Percentiles rank a stretch among this genome's conserved stretches.
Conservation (phyloP, 2,888 invertebrate species). For the Epistrophe eligans region DNA sequence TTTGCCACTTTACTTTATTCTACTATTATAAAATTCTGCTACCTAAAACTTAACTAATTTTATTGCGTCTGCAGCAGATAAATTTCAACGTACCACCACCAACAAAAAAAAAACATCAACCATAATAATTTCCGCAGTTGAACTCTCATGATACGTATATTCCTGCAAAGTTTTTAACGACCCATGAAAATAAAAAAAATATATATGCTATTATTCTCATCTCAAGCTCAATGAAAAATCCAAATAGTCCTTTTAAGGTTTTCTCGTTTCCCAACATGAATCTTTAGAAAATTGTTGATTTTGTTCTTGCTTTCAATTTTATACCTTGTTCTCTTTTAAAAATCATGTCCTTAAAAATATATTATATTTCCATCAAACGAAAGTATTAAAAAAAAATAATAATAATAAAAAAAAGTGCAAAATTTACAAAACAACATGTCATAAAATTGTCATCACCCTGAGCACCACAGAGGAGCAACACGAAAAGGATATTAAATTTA, state of each 20-base stretch:
- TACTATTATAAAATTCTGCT: constrained; percentile 1
- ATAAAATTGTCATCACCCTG: constrained; percentile 64
- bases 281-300: neutral
- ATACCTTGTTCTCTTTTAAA: constrained; percentile 32
- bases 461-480: constrained; percentile 26
- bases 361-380: constrained; percentile 58
- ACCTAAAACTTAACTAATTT: constrained; percentile 30
- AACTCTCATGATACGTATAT: constrained; percentile 49
- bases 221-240: constrained; percentile 39
- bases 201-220: constrained; percentile 40
- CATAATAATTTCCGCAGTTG: constrained; percentile 43
- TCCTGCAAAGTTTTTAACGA: constrained; percentile 69
- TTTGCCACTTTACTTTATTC: constrained; percentile 6
- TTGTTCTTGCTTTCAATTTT: neutral
- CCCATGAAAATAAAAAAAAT: constrained; percentile 65
- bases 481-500: constrained; percentile 70
- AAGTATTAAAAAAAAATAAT: constrained; percentile 69
- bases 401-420: constrained; percentile 66
- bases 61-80: constrained; percentile 48
- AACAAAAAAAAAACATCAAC: constrained; percentile 1
- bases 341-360: constrained; percentile 42
- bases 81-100: constrained; percentile 9
- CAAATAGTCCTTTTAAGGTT: constrained; percentile 47
- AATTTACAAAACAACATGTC: constrained; percentile 65
- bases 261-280: constrained; percentile 38